These are phyloP conservation scores for Plemyria rubiginata DNA, from an alignment of 2,888 invertebrate species.

Conservation along the genomic window DNA sequence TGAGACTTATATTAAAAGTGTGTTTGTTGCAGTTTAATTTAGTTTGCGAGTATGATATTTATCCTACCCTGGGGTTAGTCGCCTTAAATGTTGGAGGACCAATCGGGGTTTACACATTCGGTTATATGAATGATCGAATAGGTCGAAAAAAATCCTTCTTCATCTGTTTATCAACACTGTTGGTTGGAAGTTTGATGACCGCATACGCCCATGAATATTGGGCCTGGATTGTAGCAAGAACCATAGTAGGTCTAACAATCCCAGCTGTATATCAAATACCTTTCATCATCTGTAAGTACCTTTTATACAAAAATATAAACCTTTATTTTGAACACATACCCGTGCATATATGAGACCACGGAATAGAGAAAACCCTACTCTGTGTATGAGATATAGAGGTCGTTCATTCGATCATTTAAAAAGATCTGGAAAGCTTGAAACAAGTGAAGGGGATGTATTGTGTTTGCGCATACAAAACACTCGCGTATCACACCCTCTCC, in stretches of 20 bases:
- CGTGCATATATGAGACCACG: too few species aligned
- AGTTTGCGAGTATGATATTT: constrained; percentile 94
- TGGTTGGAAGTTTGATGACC: constrained; percentile 91
- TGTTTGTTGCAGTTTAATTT: constrained; percentile 90
- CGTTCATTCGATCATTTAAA: too few species aligned
- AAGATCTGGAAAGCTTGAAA: too few species aligned
- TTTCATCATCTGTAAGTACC: constrained; percentile 94
- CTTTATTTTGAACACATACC: background rate
- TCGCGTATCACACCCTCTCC: too few species aligned
- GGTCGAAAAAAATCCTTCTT: constrained; percentile 95
- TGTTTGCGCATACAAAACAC: too few species aligned
- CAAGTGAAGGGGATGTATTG: too few species aligned
- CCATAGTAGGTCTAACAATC: constrained; percentile 95
- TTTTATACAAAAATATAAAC: background rate
- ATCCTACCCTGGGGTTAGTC: constrained; percentile 94
- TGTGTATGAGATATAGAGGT: too few species aligned
- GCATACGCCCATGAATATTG: constrained; percentile 91
- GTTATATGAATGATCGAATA: constrained; percentile 93
- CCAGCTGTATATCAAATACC: constrained; percentile 98
- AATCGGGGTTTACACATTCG: constrained; percentile 95
- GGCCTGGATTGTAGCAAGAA: constrained; percentile 92
- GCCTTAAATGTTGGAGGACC: constrained; percentile 95
- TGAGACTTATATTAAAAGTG: background rate
- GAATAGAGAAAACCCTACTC: too few species aligned
- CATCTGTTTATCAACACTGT: constrained; percentile 91